Percentiles rank a stretch among this genome's conserved stretches.
Conservation (phyloP, 2,888 invertebrate genomes). For the Caenorhabditis plicata region DNA sequence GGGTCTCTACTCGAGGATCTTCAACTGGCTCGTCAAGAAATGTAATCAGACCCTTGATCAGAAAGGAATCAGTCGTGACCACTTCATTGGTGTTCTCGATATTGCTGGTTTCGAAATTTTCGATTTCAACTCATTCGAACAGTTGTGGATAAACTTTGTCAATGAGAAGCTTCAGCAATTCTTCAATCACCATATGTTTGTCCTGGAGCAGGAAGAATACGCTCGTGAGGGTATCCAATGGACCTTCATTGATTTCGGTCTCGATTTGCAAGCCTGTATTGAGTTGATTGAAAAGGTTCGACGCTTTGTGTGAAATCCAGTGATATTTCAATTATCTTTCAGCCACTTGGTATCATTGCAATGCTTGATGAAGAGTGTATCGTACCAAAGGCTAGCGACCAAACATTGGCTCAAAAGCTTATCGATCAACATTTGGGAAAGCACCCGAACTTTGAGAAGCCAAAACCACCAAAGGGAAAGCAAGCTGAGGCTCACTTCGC, state of each 20-base stretch:
- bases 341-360: constrained; percentile 66
- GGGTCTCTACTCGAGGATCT: constrained; percentile 68
- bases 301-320: no score
- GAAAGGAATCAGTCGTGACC: constrained; percentile 88
- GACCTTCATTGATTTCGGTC: constrained; percentile 96
- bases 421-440: constrained; percentile 66
- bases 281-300: constrained; percentile 89
- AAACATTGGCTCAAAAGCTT: constrained; percentile 63
- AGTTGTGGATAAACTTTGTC: constrained; percentile 98
- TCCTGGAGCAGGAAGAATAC: constrained; percentile 86
- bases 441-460: constrained; percentile 66
- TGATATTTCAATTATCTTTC: no score
- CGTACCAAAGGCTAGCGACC: constrained; percentile 65
- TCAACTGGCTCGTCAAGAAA: constrained; percentile 69
- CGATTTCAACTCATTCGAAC: constrained; percentile 97
- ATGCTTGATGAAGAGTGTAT: constrained; percentile 67
- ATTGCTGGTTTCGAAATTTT: constrained; percentile 99
- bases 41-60: constrained; percentile 68
- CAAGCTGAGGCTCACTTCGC: constrained; percentile 70
- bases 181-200: constrained; percentile 98
- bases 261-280: constrained; percentile 94
- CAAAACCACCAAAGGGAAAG: constrained; percentile 68
- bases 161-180: constrained; percentile 97
- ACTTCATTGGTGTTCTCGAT: constrained; percentile 97
- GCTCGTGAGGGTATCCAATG: constrained; percentile 79